Percentiles rank a stretch among this genome's conserved stretches.
Evolutionary conservation across 2,113 vertebrate species (phyloP).

Genomic region (Colossoma macropomum): DNA sequence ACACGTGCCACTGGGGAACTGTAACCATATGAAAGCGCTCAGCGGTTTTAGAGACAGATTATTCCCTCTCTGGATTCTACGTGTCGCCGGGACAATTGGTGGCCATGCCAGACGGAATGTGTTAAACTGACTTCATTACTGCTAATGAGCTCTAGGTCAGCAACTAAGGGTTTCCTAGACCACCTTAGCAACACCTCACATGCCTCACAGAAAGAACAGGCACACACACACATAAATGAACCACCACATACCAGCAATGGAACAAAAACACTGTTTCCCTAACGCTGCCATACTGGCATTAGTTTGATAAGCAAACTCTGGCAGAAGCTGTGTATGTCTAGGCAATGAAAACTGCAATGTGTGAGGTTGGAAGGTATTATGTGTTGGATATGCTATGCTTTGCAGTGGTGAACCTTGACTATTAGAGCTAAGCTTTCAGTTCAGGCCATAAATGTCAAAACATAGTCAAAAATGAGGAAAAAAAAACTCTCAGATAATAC

Average conservation of each 20-base stretch:
- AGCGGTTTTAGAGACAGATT: constrained; percentile 53
- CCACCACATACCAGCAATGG: constrained; percentile 1
- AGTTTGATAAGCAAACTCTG: neutral
- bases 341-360: neutral
- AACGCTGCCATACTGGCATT: neutral
- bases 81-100: constrained; percentile 60
- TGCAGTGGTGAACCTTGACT: neutral
- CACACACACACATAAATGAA: constrained; percentile 29
- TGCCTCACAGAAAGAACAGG: constrained; percentile 11
- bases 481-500: too few species aligned
- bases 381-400: neutral
- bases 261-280: neutral
- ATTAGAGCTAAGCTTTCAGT: too few species aligned
- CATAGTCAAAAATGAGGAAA: too few species aligned
- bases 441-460: too few species aligned
- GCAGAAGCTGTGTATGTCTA: neutral
- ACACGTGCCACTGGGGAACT: constrained; percentile 64
- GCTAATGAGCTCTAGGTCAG: constrained; percentile 73
- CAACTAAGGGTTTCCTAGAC: constrained; percentile 58
- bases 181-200: constrained; percentile 38
- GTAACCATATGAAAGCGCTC: constrained; percentile 72
- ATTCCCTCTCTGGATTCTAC: constrained; percentile 59
- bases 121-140: constrained; percentile 73
- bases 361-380: neutral
- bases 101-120: constrained; percentile 64